Conservation (phyloP, 2,888 invertebrate species). For the Nycteola revayana region DNA sequence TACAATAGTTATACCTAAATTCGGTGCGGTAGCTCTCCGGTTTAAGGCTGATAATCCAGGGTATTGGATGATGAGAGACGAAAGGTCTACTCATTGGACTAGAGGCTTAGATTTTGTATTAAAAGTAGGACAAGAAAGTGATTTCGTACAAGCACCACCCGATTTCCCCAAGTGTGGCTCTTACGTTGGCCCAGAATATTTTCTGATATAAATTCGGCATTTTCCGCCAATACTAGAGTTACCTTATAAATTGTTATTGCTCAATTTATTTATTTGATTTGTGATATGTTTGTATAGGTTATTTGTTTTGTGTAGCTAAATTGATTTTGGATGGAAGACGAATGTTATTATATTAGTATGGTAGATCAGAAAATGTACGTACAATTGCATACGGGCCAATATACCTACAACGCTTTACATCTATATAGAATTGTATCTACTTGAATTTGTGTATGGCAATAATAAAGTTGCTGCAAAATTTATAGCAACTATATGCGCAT, state of each 20-base stretch:
- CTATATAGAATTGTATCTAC: too few species aligned
- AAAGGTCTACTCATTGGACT: slow-evolving; percentile 87
- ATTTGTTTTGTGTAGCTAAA: slow-evolving; percentile 19
- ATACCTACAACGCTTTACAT: too few species aligned
- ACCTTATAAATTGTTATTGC: slow-evolving; percentile 35
- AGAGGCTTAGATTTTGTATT: slow-evolving; percentile 88
- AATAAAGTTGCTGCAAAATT: too few species aligned
- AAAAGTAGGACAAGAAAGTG: slow-evolving; percentile 85
- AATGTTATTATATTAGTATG: slow-evolving; percentile 6
- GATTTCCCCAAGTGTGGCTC: slow-evolving; percentile 91
- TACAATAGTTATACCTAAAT: slow-evolving; percentile 87
- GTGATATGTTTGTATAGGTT: slow-evolving; percentile 40
- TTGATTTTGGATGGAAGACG: slow-evolving; percentile 17
- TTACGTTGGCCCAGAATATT: slow-evolving; percentile 89
- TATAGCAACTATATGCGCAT: too few species aligned
- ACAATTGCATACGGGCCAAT: too few species aligned
- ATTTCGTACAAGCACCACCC: slow-evolving; percentile 85
- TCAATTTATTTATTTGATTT: slow-evolving; percentile 52
- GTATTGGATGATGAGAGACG: slow-evolving; percentile 91
- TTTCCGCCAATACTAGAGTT: slow-evolving; percentile 22
- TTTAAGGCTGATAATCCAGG: slow-evolving; percentile 91
- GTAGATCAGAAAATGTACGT: slow-evolving; percentile 3
- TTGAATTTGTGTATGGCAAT: too few species aligned
- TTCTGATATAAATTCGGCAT: slow-evolving; percentile 72
- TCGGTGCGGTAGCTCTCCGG: slow-evolving; percentile 85